Evolutionary conservation across 2,797 vertebrate species (phyloP), one percentile per base, ranked within the genome.

Genomic region (Staurois parvus): DNA sequence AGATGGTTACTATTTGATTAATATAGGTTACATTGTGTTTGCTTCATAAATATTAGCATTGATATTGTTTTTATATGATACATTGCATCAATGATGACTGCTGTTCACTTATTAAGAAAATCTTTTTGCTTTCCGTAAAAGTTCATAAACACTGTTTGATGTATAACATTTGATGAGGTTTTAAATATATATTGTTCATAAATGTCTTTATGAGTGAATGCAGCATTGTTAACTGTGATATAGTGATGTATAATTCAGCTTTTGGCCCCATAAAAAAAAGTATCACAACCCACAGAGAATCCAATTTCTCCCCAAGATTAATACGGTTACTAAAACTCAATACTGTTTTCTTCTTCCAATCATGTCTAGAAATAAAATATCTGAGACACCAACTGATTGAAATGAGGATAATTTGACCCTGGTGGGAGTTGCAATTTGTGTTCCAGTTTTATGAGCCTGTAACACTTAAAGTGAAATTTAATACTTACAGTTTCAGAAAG

Each of bases 361-460:
- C 85, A 83, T 83, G 85, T 87, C 69, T 69, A 87, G 85, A 87
- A 87, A 87, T 83, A 83, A 87, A 87, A 79, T 83, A 87, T 87
- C 80, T 87, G 59, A 87, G 56, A 86, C 80, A 86, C 81, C 59
- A 83, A 69, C 75, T 87, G 85, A 87, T 83, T 87, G 80, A 87
- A 74, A 83, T 78, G 26, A 87, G 69, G 80, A 87, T 87, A 87
- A 86, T 86, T 86, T 86, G 79, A 87, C 85, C 85, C 80, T 83
- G 69, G 85, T 87, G 68, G 76, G 80, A 87, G 85, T 83, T 72
- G 75, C 85, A 86, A 86, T 86, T 82, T 87, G 85, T 87, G 81
- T 56, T 86, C 76, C 76, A 78, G 74, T 86, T 86, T 86, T 86
- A 86, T 83, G 85, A 86, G 85, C 74, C 80, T 73, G 68, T 78